Conservation (phyloP, 2,797 vertebrate species). For the Telmatherina bonti region DNA sequence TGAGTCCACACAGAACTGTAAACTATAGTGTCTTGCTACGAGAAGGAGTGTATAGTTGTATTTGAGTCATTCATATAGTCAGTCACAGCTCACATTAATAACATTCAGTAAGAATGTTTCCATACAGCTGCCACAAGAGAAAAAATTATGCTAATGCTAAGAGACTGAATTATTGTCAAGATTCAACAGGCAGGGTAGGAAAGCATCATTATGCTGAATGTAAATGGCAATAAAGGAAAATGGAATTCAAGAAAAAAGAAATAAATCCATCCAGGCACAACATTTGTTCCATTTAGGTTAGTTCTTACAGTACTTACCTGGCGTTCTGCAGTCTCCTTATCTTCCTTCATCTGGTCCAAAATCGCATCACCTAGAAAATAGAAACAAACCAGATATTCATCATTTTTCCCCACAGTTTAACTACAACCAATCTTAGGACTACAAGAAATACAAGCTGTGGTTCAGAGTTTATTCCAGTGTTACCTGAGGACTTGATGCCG, state of each 20-base stretch:
- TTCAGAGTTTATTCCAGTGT: not conserved
- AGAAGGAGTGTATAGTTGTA: not conserved
- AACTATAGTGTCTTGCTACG: conserved; percentile 1
- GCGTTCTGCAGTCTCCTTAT: conserved; percentile 87
- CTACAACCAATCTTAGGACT: not conserved
- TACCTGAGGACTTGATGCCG: conserved; percentile 82
- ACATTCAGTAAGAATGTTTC: conserved; percentile 54
- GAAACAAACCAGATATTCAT: not conserved
- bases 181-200: conserved; percentile 18
- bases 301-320: conserved; percentile 82
- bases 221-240: conserved; percentile 3
- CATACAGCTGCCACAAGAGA: conserved; percentile 26
- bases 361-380: conserved; percentile 83
- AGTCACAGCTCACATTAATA: conserved; percentile 33
- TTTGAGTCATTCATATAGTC: conserved; percentile 31
- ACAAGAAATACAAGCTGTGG: not conserved
- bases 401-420: not conserved
- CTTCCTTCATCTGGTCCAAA: conserved; percentile 84
- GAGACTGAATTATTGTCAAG: not conserved
- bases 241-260: not conserved
- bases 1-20: conserved; percentile 23
- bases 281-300: not conserved
- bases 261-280: not conserved
- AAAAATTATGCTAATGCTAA: conserved; percentile 3
- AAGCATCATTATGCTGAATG: conserved; percentile 44